These are phyloP conservation scores for Zoanthus solanderi DNA, from an alignment of 92 coral and sea anemone genomes.

Conservation along the genomic window DNA sequence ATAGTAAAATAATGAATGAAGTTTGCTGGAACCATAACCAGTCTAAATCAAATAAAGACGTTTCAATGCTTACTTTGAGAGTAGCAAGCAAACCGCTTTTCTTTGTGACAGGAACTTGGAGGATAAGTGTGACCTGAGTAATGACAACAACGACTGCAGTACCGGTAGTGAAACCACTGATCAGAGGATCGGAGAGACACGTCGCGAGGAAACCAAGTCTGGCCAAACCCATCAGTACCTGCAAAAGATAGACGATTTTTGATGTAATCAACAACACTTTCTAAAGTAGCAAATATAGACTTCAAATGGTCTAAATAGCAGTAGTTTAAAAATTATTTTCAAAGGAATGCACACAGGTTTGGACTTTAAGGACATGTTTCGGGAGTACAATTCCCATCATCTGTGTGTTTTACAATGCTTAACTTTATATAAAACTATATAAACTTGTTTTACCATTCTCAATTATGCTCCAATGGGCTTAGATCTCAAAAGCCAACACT, in stretches of 20 bases:
- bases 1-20: no score
- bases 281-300: not conserved
- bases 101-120: slow-evolving; percentile 79
- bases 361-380: no score
- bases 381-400: no score
- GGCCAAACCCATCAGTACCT: slow-evolving; percentile 88
- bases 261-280: not conserved
- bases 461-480: no score
- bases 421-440: no score
- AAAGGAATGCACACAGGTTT: no score
- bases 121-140: slow-evolving; percentile 85
- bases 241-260: not conserved
- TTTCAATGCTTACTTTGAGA: slow-evolving; percentile 67
- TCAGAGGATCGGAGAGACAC: slow-evolving; percentile 86
- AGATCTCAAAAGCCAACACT: no score
- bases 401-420: no score
- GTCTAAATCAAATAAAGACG: not conserved
- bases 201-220: slow-evolving; percentile 84
- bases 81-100: slow-evolving; percentile 69
- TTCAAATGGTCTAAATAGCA: no score
- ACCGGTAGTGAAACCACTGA: slow-evolving; percentile 99
- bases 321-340: no score
- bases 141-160: slow-evolving; percentile 82
- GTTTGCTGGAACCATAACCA: no score
- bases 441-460: no score